Percentiles rank a stretch among this genome's conserved stretches.
These are phyloP conservation scores for Dicerorhinus sumatrensis DNA, from an alignment of 2,113 vertebrate genomes.

Conservation along the genomic window DNA sequence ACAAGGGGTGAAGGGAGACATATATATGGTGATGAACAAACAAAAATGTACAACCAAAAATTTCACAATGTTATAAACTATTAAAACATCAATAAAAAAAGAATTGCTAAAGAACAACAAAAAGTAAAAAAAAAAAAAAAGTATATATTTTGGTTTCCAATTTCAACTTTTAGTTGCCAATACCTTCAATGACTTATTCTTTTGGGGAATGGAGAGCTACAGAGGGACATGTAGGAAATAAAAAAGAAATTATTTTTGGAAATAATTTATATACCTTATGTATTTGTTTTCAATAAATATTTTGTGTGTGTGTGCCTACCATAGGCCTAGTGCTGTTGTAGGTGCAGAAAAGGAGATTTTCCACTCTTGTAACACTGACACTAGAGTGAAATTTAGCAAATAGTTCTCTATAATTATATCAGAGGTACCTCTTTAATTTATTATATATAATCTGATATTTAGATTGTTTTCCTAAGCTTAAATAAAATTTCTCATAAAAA, in stretches of 20 bases:
- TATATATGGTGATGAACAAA: too few species aligned
- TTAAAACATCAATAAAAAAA: too few species aligned
- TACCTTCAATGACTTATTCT: background rate
- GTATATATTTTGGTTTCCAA: background rate
- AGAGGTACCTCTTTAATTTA: background rate
- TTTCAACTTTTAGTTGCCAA: background rate
- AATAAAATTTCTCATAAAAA: background rate
- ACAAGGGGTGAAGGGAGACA: too few species aligned
- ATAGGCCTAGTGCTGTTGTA: too few species aligned
- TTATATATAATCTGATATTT: background rate
- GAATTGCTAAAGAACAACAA: too few species aligned
- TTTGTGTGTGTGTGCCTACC: background rate
- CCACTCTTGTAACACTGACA: background rate
- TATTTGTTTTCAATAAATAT: background rate
- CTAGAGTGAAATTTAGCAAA: background rate
- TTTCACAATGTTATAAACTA: too few species aligned
- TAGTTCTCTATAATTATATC: background rate
- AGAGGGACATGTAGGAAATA: background rate
- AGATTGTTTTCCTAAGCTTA: background rate
- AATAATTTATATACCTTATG: background rate
- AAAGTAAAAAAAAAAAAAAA: background rate
- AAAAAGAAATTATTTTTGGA: background rate
- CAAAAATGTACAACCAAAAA: too few species aligned
- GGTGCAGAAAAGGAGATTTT: background rate
- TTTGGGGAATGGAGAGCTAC: background rate